Evolutionary conservation across 2,797 vertebrate species (phyloP).

Genomic region (Girardinus metallicus): DNA sequence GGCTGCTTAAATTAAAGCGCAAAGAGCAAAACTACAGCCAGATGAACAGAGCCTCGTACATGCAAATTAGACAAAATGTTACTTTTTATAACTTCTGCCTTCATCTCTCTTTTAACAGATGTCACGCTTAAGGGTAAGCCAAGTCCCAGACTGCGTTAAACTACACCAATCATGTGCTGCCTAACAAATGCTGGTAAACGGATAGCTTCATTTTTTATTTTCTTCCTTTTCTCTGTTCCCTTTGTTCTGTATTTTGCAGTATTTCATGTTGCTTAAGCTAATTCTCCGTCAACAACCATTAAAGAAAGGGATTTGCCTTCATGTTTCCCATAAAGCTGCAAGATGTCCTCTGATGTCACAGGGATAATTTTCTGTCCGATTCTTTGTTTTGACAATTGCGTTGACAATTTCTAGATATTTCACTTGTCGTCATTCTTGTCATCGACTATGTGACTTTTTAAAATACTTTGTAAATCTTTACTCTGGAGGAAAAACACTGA

Average conservation of each 20-base stretch:
- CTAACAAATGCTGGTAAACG: slow-evolving; percentile 44
- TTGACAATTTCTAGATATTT: slow-evolving; percentile 58
- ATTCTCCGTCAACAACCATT: slow-evolving; percentile 61
- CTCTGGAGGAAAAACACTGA: background rate
- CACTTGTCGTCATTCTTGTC: slow-evolving; percentile 33
- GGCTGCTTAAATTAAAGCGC: slow-evolving; percentile 13
- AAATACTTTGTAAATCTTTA: slow-evolving; percentile 17
- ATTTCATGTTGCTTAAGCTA: slow-evolving; percentile 43
- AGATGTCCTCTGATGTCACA: slow-evolving; percentile 45
- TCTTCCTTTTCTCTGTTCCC: background rate
- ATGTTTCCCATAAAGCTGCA: slow-evolving; percentile 61
- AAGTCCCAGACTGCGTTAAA: slow-evolving; percentile 49
- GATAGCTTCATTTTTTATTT: slow-evolving; percentile 11
- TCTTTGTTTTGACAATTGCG: slow-evolving; percentile 50
- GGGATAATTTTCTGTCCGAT: slow-evolving; percentile 54
- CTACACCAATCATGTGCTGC: slow-evolving; percentile 38
- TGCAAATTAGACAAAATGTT: slow-evolving; percentile 50
- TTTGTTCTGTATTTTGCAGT: slow-evolving; percentile 34
- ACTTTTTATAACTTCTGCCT: slow-evolving; percentile 41
- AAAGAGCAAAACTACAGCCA: slow-evolving; percentile 21
- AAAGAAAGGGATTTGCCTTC: slow-evolving; percentile 42
- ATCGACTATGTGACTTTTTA: slow-evolving; percentile 29
- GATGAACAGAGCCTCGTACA: slow-evolving; percentile 26
- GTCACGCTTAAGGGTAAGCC: slow-evolving; percentile 44
- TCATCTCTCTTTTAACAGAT: slow-evolving; percentile 52